Evolutionary conservation across 1,140 invertebrate genomes (phyloP).

Genomic region (Episyrphus balteatus): DNA sequence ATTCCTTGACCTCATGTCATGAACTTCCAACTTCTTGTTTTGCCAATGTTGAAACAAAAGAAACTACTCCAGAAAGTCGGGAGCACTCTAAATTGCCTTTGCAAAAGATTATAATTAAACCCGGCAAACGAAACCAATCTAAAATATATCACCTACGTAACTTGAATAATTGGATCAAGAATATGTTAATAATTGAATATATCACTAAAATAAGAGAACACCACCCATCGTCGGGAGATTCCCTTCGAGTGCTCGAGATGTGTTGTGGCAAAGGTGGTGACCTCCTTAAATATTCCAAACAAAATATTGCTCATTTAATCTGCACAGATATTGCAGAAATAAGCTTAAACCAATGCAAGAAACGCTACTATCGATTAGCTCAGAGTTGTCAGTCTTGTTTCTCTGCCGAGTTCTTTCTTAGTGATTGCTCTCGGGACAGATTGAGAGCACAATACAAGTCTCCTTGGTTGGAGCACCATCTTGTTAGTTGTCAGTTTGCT

Average conservation of each 20-base stretch:
- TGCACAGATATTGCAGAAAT: conserved; percentile 90
- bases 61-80: too few relatives aligned
- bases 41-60: too few relatives aligned
- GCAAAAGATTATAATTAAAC: conserved; percentile 1
- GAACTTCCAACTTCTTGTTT: too few relatives aligned
- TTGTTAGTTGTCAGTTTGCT: conserved; percentile 96
- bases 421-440: conserved; percentile 80
- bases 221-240: conserved; percentile 45
- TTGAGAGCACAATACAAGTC: conserved; percentile 61
- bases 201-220: conserved; percentile 49
- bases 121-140: conserved; percentile 68
- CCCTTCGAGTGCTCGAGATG: conserved; percentile 57
- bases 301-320: conserved; percentile 71
- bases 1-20: too few relatives aligned
- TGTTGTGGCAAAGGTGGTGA: conserved; percentile 95
- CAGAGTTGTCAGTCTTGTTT: conserved; percentile 43
- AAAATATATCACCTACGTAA: conserved; percentile 89
- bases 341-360: conserved; percentile 78
- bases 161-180: conserved; percentile 98
- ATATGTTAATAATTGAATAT: conserved; percentile 77
- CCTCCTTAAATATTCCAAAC: conserved; percentile 90
- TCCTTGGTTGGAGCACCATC: conserved; percentile 67
- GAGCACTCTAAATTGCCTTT: too few relatives aligned
- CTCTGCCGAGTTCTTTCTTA: conserved; percentile 81
- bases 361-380: conserved; percentile 51